phyloP scores from a whole-genome alignment of 2,888 invertebrate genomes.

The Dryomyza anilis region DNA sequence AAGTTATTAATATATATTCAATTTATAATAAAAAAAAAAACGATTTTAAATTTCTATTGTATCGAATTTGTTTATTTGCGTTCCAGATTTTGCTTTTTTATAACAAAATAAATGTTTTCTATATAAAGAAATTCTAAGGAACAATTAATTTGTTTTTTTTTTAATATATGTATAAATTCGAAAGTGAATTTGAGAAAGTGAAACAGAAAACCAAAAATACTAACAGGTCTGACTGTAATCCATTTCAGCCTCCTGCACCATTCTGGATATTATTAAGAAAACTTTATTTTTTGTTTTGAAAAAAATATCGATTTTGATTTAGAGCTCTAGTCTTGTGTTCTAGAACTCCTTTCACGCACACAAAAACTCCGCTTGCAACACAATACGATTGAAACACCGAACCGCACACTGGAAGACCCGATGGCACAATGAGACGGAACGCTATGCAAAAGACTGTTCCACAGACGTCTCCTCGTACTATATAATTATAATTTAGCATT shows the following conservation, averaged over 20 bases:
- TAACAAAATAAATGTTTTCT: no score
- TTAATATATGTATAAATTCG: no score
- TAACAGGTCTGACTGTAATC: conserved; percentile 34
- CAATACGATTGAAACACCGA: background rate
- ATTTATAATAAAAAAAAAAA: background rate
- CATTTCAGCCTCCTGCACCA: background rate
- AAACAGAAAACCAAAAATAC: conserved; percentile 24
- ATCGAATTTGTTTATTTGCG: background rate
- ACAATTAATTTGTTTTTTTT: background rate
- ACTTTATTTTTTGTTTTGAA: no score
- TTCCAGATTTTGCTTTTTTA: background rate
- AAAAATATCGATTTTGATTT: no score
- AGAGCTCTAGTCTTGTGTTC: conserved; percentile 7
- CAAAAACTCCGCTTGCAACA: background rate
- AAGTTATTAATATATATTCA: background rate
- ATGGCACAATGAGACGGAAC: background rate
- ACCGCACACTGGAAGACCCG: conserved; percentile 5
- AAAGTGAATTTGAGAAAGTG: no score
- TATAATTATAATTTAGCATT: no score
- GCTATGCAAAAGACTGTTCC: no score
- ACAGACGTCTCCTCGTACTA: no score
- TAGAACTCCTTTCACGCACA: conserved; percentile 9
- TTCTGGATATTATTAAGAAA: background rate
- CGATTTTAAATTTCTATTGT: background rate
- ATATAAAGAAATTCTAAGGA: no score